Base-by-base conservation (phyloP, 2,113 vertebrate genomes). In the Jacana jacana region DNA sequence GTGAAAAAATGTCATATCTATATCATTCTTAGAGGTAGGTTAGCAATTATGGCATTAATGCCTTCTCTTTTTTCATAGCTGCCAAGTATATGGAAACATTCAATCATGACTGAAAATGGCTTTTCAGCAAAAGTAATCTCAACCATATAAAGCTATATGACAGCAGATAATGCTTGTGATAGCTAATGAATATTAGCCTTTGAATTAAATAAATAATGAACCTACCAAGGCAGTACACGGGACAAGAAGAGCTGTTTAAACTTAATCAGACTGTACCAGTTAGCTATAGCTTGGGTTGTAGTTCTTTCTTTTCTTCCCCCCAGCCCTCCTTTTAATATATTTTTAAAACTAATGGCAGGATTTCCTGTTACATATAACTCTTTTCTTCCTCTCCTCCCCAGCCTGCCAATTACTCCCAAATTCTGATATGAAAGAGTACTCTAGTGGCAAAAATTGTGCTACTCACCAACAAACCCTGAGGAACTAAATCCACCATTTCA, bases 251-350 rank as follows among this genome's bases (percentile, higher is more conserved):
- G 40, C 6, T 78, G 23, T 73, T 92, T 54, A 33, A 86, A 52
- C 27, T 69, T 7, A 44, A 86, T 89, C 17, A 78, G 28, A 25
- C 35, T 20, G 2, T 0, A 77, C 8, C 20, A 60, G 10, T 76
- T 76, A 9, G 4, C 17, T 72, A 4, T 6, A 54, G 5, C 7
- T 81, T 44, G n/a, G 9, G 3, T 14, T 35, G 13, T 17, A 3
- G 3, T 13, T 33, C 5, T 37, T 57, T 12, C 1, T 20, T 44
- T 42, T 6, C 2, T 3, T 17, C 31, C 30, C 23, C 11, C 0
- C 27, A 10, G 7, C 2, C 11, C 1, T 2, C 7, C 14, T 13
- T 0, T 7, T 2, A 16, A 17, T 3, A 42, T 30, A 17, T 8
- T 2, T 52, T 35, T 5, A 4, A 13, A 52, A 22, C 15, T 58